Conservation (phyloP, 2,113 vertebrate genomes). For the Odontesthes bonariensis region DNA sequence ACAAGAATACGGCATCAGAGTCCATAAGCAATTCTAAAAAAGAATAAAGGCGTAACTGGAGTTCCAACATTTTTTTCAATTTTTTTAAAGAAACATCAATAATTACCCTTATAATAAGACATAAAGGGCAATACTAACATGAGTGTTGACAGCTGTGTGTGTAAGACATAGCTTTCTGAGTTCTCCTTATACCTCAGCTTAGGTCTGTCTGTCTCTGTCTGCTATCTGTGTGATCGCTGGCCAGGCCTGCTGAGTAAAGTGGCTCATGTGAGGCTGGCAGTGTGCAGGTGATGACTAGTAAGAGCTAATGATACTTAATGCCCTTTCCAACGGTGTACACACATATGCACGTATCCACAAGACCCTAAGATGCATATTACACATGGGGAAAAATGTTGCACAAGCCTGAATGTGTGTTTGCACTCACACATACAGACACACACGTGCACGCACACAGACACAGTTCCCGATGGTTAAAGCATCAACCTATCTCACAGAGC, state of each 20-base stretch:
- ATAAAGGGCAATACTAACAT: constrained; percentile 19
- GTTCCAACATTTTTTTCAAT: background rate
- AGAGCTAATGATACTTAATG: constrained; percentile 83
- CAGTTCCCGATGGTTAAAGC: constrained; percentile 78
- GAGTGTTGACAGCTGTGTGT: constrained; percentile 33
- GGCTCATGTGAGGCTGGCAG: constrained; percentile 69
- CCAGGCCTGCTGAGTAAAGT: constrained; percentile 74
- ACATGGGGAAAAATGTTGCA: constrained; percentile 31
- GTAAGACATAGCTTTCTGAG: constrained; percentile 33
- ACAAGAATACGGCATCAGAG: background rate
- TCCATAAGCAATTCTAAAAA: background rate
- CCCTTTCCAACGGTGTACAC: constrained; percentile 42
- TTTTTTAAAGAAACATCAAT: constrained; percentile 6
- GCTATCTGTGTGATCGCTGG: constrained; percentile 69
- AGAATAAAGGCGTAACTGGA: background rate
- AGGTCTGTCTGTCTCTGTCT: constrained; percentile 50
- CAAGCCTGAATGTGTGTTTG: background rate
- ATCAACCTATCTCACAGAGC: constrained; percentile 71
- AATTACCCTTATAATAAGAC: background rate
- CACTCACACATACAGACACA: background rate
- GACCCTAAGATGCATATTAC: constrained; percentile 21
- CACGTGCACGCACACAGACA: background rate
- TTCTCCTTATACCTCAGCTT: constrained; percentile 27
- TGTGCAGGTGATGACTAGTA: constrained; percentile 82
- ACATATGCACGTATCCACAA: constrained; percentile 23